Evolutionary conservation across 1,140 invertebrate genomes (phyloP).

Genomic region (Tetranychus urticae): DNA sequence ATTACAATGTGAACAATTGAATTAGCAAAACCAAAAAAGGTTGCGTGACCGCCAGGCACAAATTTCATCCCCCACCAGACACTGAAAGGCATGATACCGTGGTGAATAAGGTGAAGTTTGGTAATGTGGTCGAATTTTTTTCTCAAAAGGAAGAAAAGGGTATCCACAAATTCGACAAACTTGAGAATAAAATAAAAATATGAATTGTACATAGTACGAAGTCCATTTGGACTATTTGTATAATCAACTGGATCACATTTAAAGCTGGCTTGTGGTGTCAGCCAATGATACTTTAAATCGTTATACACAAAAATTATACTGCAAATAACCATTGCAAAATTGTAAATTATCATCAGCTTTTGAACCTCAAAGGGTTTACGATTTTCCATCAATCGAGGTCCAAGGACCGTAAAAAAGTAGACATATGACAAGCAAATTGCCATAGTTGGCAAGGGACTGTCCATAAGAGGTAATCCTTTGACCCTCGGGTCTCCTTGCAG

Average conservation of each 20-base stretch:
- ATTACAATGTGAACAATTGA: not conserved
- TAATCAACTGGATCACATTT: constrained; percentile 1
- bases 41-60: constrained; percentile 1
- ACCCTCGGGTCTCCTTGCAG: not conserved
- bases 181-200: constrained; percentile 25
- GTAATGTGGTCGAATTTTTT: constrained; percentile 82
- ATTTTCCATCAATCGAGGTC: constrained; percentile 57
- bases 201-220: not conserved
- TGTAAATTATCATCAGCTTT: constrained; percentile 55
- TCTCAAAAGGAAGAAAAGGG: constrained; percentile 65
- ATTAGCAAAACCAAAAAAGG: constrained; percentile 3
- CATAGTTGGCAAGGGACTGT: not conserved
- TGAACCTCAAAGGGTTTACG: constrained; percentile 50
- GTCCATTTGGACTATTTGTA: not conserved
- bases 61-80: constrained; percentile 39
- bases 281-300: constrained; percentile 6
- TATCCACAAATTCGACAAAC: constrained; percentile 27
- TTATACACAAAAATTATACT: constrained; percentile 10
- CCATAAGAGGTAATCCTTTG: not conserved
- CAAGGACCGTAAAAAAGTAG: constrained; percentile 21
- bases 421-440: constrained; percentile 6
- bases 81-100: constrained; percentile 79
- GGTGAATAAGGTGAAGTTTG: constrained; percentile 79
- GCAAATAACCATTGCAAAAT: constrained; percentile 39
- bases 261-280: not conserved